Conservation (phyloP, 92 coral and sea anemone genomes). For the Bergia puertoricense region DNA sequence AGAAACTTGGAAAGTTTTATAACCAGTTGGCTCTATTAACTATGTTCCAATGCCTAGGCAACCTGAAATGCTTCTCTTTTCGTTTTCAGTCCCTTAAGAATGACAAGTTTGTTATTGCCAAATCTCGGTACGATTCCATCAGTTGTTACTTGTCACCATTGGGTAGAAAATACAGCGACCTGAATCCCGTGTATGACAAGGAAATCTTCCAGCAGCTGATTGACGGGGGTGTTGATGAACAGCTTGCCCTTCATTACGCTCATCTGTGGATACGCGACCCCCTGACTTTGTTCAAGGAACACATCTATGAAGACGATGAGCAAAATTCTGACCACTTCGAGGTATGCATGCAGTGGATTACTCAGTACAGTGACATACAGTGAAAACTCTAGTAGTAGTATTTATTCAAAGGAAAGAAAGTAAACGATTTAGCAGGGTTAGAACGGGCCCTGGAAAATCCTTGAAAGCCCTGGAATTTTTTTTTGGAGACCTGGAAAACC, state of each 20-base stretch:
- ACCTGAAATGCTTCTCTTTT: neutral
- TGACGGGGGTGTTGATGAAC: conserved; percentile 90
- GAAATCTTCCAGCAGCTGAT: conserved; percentile 76
- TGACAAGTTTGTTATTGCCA: conserved; percentile 84
- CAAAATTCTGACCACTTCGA: conserved; percentile 91
- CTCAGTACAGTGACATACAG: neutral
- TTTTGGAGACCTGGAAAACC: too few relatives aligned
- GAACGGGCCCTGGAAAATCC: neutral
- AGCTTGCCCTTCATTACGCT: conserved; percentile 88
- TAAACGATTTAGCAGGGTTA: neutral
- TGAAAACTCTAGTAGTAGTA: neutral
- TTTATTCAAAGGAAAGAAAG: neutral
- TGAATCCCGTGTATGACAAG: conserved; percentile 76
- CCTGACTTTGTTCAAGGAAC: conserved; percentile 82
- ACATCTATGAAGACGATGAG: conserved; percentile 86
- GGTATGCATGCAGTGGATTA: conserved; percentile 41
- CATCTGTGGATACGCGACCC: conserved; percentile 97
- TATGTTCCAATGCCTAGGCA: too few relatives aligned
- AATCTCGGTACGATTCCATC: conserved; percentile 96
- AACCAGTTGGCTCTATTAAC: too few relatives aligned
- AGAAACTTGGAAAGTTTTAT: too few relatives aligned
- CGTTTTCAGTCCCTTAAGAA: conserved; percentile 76
- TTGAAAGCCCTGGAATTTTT: neutral
- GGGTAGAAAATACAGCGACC: conserved; percentile 88
- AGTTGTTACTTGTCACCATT: conserved; percentile 91